These are phyloP conservation scores for Trypoxylon attenuatum DNA, from an alignment of 2,888 invertebrate species.

Conservation along the genomic window DNA sequence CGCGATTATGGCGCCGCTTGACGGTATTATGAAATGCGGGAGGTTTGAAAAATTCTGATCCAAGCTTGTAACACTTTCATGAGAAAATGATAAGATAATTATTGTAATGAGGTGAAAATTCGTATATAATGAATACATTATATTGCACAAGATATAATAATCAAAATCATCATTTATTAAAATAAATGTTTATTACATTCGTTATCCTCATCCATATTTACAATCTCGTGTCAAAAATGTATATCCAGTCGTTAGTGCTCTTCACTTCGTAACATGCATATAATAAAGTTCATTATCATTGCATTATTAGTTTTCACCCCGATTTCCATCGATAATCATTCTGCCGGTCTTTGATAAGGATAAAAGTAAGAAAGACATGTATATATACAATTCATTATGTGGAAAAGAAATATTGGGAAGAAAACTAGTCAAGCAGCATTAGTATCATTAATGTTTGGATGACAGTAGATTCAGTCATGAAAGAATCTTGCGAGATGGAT, in stretches of 20 bases:
- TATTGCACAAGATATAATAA: background rate
- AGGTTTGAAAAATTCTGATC: too few species aligned
- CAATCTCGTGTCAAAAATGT: conserved; percentile 43
- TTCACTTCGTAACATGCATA: conserved; percentile 14
- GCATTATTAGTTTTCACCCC: background rate
- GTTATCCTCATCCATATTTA: conserved; percentile 53
- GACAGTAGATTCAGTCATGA: conserved; percentile 7
- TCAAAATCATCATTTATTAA: conserved; percentile 47
- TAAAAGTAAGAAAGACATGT: conserved; percentile 3
- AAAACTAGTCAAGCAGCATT: conserved; percentile 8
- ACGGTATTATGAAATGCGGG: too few species aligned
- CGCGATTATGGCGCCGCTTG: too few species aligned
- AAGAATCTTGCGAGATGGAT: conserved; percentile 3
- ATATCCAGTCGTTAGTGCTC: conserved; percentile 34
- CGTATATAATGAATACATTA: background rate
- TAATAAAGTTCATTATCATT: conserved; percentile 16
- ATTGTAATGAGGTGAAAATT: background rate
- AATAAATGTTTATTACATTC: conserved; percentile 64
- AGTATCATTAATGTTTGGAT: conserved; percentile 12
- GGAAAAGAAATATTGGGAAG: conserved; percentile 13
- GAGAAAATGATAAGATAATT: too few species aligned
- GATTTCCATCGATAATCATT: conserved; percentile 38
- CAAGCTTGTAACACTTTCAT: too few species aligned
- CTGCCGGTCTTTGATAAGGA: background rate
- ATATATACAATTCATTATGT: conserved; percentile 12